Conservation (phyloP, 2,888 invertebrate genomes). For the Lithophane semibrunnea region DNA sequence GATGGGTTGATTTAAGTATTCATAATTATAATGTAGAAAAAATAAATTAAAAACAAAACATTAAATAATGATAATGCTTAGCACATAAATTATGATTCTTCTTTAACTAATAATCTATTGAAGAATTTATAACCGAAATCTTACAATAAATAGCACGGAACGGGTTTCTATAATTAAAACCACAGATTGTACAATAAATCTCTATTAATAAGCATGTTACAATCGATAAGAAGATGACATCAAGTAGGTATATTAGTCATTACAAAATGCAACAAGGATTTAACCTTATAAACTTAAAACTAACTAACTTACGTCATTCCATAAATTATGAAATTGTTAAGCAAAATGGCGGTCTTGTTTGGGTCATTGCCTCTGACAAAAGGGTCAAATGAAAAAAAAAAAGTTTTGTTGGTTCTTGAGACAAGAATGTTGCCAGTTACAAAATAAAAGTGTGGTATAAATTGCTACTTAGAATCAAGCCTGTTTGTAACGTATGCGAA, state of each 20-base stretch:
- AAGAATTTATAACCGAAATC: background rate
- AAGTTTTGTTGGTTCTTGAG: background rate
- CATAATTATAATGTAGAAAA: background rate
- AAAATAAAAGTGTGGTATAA: slow-evolving; percentile 9
- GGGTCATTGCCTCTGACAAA: slow-evolving; percentile 31
- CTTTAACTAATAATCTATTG: background rate
- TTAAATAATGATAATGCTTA: background rate
- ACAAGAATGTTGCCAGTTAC: slow-evolving; percentile 12
- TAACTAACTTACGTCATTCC: slow-evolving; percentile 26
- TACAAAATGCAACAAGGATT: slow-evolving; percentile 43
- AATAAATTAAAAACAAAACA: background rate
- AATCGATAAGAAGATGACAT: slow-evolving; percentile 46
- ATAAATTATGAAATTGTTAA: slow-evolving; percentile 45
- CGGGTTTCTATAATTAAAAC: slow-evolving; percentile 32
- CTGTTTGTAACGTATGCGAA: background rate
- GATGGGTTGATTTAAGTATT: background rate
- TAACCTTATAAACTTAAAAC: slow-evolving; percentile 31
- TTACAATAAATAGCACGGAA: background rate
- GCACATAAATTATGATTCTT: background rate
- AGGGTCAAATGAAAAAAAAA: slow-evolving; percentile 5
- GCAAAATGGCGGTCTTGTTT: slow-evolving; percentile 25
- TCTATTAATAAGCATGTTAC: slow-evolving; percentile 23
- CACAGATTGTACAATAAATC: background rate
- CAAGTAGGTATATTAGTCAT: slow-evolving; percentile 47
- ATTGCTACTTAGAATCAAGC: background rate